phyloP scores from a whole-genome alignment of 1,140 invertebrate genomes.

The Drosophila sproati region DNA sequence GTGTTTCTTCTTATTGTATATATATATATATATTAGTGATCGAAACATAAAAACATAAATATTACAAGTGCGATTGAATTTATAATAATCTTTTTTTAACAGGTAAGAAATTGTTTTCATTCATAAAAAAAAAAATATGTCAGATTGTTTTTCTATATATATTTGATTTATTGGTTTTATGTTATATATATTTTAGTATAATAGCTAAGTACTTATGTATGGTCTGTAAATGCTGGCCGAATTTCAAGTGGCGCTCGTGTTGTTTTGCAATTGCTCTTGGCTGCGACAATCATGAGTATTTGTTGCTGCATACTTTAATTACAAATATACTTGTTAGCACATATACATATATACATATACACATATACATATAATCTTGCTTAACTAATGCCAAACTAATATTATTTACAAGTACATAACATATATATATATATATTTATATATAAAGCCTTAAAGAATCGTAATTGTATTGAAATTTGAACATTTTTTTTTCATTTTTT shows the following conservation, averaged over 20 bases:
- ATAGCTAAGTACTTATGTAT: not conserved
- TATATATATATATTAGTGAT: too few relatives aligned
- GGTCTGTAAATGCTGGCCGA: not conserved
- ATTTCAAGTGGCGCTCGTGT: not conserved
- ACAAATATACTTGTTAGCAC: not conserved
- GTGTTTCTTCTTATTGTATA: too few relatives aligned
- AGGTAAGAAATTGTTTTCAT: too few relatives aligned
- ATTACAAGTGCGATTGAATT: too few relatives aligned
- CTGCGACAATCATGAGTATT: not conserved
- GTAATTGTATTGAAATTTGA: slow-evolving; percentile 19
- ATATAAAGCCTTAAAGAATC: slow-evolving; percentile 7
- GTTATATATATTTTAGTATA: not conserved
- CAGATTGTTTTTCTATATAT: too few relatives aligned
- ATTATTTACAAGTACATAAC: slow-evolving; percentile 45
- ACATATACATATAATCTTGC: not conserved
- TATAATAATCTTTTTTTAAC: too few relatives aligned
- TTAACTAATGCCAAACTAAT: slow-evolving; percentile 9
- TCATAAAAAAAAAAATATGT: too few relatives aligned
- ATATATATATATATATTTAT: not conserved
- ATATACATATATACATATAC: not conserved
- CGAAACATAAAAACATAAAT: too few relatives aligned
- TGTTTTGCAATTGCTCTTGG: not conserved
- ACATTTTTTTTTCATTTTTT: slow-evolving; percentile 14
- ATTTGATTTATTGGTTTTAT: too few relatives aligned
- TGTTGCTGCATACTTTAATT: not conserved